phyloP scores from a whole-genome alignment of 2,888 invertebrate genomes.

The Lymantria dispar region DNA sequence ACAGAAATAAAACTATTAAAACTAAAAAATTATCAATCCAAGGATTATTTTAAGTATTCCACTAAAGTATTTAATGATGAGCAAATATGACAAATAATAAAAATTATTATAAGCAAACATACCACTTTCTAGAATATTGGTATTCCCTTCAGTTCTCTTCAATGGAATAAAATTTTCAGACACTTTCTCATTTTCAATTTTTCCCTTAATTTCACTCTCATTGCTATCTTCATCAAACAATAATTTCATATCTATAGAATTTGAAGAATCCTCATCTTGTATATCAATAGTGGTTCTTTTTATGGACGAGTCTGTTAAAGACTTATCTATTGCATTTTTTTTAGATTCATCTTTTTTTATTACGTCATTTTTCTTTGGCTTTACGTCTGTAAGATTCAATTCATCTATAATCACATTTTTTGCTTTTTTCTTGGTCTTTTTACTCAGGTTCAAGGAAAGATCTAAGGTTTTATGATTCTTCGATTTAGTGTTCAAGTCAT shows the following conservation, averaged over 20 bases:
- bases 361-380: constrained; percentile 33
- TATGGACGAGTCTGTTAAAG: constrained; percentile 14
- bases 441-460: constrained; percentile 55
- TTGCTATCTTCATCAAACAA: constrained; percentile 68
- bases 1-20: no score
- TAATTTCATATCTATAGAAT: constrained; percentile 62
- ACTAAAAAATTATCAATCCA: no score
- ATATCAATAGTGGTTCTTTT: constrained; percentile 8
- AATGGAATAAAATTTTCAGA: constrained; percentile 51
- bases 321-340: constrained; percentile 14
- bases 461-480: constrained; percentile 45
- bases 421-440: constrained; percentile 45
- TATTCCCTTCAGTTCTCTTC: constrained; percentile 55
- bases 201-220: constrained; percentile 36
- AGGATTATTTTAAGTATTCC: no score
- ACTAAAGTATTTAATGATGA: not conserved
- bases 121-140: constrained; percentile 50
- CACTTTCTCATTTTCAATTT: constrained; percentile 12
- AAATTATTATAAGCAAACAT: constrained; percentile 18
- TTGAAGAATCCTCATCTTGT: constrained; percentile 48
- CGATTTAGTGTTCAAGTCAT: constrained; percentile 48
- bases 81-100: not conserved
- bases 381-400: constrained; percentile 62
- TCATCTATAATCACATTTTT: constrained; percentile 57
- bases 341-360: constrained; percentile 18